Conservation (phyloP, 2,113 vertebrate genomes). For the Gasterosteus nipponicus region DNA sequence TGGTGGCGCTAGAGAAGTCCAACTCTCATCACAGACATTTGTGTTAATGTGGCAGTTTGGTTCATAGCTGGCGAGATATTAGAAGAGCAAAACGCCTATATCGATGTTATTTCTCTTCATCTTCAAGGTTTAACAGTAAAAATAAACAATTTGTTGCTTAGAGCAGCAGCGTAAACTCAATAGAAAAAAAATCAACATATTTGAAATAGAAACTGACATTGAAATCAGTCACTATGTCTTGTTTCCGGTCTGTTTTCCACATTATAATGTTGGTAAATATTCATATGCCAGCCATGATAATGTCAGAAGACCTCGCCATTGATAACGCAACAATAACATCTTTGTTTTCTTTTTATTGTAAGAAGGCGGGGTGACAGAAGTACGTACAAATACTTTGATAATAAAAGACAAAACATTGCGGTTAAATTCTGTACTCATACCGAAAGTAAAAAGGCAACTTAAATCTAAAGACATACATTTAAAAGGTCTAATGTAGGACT, state of each 20-base stretch:
- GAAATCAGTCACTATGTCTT: no score
- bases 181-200: not conserved
- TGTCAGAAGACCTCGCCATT: not conserved
- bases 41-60: no score
- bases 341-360: conserved; percentile 78
- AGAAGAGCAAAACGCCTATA: no score
- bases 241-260: not conserved
- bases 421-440: conserved; percentile 73
- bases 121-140: no score
- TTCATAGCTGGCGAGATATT: no score
- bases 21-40: no score
- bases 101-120: no score
- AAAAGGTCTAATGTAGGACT: conserved; percentile 72
- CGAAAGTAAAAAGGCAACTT: conserved; percentile 72
- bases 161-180: not conserved
- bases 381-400: conserved; percentile 77
- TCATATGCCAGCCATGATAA: not conserved
- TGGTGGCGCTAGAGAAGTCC: no score
- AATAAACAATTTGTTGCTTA: no score
- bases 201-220: not conserved
- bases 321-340: not conserved
- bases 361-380: conserved; percentile 59
- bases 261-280: not conserved
- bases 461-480: conserved; percentile 76
- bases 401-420: conserved; percentile 70